Percentiles rank a stretch among this genome's conserved stretches.
Evolutionary conservation across 2,888 invertebrate genomes (phyloP).

Genomic region (Tortricodes alternella): DNA sequence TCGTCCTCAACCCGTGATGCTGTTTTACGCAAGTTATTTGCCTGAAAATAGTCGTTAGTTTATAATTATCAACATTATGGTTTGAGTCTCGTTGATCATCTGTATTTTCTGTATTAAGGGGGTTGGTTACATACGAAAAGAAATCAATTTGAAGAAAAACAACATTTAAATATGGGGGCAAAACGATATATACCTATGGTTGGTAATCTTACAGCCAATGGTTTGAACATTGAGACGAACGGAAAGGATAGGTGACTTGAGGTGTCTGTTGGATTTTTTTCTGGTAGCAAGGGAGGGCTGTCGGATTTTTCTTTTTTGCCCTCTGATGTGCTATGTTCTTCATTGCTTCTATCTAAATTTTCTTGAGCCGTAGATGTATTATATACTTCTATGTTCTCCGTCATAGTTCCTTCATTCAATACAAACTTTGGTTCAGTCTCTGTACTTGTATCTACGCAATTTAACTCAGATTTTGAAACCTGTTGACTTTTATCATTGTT

Average conservation of each 20-base stretch:
- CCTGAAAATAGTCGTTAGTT: conserved; percentile 85
- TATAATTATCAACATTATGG: conserved; percentile 44
- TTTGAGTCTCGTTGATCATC: conserved; percentile 32
- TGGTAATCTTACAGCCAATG: conserved; percentile 76
- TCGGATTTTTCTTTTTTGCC: conserved; percentile 63
- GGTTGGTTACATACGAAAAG: conserved; percentile 46
- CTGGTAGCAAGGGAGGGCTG: conserved; percentile 74
- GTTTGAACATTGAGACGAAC: conserved; percentile 72
- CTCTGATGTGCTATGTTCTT: conserved; percentile 23
- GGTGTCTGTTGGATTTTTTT: conserved; percentile 51
- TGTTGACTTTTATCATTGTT: conserved; percentile 55
- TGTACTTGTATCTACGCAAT: conserved; percentile 51
- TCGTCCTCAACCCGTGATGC: conserved; percentile 97
- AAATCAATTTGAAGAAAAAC: conserved; percentile 47
- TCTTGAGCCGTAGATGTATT: conserved; percentile 29
- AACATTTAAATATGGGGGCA: conserved; percentile 38
- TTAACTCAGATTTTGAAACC: conserved; percentile 42
- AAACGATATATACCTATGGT: conserved; percentile 72
- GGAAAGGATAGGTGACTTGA: conserved; percentile 60
- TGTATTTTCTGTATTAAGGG: conserved; percentile 33
- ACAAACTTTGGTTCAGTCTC: conserved; percentile 45
- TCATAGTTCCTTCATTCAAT: conserved; percentile 44
- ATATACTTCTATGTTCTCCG: conserved; percentile 41
- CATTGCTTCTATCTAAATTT: conserved; percentile 29
- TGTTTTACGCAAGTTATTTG: conserved; percentile 93